Evolutionary conservation across 2,888 invertebrate species (phyloP).

Genomic region (Rhimphoctona megacephalus): DNA sequence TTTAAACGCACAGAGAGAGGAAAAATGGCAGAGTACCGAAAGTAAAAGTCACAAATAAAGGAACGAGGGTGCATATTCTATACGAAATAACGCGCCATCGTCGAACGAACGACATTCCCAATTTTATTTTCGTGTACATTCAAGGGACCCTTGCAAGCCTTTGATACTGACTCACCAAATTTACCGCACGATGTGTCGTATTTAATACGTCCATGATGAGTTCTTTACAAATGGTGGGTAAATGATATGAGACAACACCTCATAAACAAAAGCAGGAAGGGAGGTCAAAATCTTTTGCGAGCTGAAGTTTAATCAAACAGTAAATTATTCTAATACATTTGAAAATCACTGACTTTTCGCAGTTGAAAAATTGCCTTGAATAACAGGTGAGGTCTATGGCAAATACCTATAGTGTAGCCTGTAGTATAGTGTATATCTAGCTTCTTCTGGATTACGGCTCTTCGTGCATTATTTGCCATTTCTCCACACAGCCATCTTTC

Average conservation of each 20-base stretch:
- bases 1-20: slow-evolving; percentile 7
- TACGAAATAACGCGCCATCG: slow-evolving; percentile 23
- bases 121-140: slow-evolving; percentile 53
- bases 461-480: slow-evolving; percentile 27
- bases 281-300: not conserved
- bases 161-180: not conserved
- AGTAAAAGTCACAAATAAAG: slow-evolving; percentile 26
- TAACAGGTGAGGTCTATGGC: not conserved
- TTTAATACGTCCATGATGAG: not conserved
- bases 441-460: not conserved
- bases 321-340: not conserved
- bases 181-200: not conserved
- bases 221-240: too few relatives aligned
- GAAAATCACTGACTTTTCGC: not conserved
- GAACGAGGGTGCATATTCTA: slow-evolving; percentile 48
- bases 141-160: slow-evolving; percentile 2
- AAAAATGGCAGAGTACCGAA: slow-evolving; percentile 47
- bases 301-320: not conserved
- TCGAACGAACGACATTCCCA: slow-evolving; percentile 24
- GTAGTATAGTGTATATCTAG: not conserved
- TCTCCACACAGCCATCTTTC: not conserved
- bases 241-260: slow-evolving; percentile 1
- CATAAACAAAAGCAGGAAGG: not conserved
- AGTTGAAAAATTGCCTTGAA: not conserved
- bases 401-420: not conserved